phyloP scores from a whole-genome alignment of 2,113 vertebrate genomes.

The Balaenoptera acutorostrata region DNA sequence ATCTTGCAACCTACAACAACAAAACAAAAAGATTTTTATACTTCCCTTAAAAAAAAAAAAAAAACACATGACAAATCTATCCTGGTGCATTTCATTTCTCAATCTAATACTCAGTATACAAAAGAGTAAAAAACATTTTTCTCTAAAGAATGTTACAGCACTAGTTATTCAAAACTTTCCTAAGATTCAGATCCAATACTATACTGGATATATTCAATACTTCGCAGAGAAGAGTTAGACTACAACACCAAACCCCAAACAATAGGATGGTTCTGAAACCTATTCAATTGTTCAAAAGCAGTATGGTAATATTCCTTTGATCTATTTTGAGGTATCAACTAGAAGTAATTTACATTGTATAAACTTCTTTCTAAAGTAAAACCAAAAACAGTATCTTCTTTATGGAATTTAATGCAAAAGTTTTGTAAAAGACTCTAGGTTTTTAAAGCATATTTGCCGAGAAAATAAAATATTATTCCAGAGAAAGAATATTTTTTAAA shows the following conservation, averaged over 20 bases:
- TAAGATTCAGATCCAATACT: neutral
- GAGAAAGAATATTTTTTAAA: neutral
- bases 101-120: neutral
- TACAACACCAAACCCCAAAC: neutral
- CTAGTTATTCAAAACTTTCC: neutral
- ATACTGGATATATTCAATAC: neutral
- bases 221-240: neutral
- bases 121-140: neutral
- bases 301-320: neutral
- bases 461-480: neutral
- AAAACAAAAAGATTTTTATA: slow-evolving; percentile 31
- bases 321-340: neutral
- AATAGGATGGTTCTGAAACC: neutral
- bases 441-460: slow-evolving; percentile 7
- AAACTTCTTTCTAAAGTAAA: neutral
- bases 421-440: neutral
- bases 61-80: neutral
- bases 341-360: neutral
- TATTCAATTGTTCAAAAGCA: neutral
- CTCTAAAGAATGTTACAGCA: neutral
- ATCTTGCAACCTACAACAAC: slow-evolving; percentile 79
- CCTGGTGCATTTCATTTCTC: neutral
- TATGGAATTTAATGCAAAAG: neutral
- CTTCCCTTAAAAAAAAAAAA: neutral
- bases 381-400: neutral